A percentile compares a stretch with the other conserved stretches of the same genome.
phyloP scores from a whole-genome alignment of 2,888 invertebrate genomes.

The Pristionchus mayeri region DNA sequence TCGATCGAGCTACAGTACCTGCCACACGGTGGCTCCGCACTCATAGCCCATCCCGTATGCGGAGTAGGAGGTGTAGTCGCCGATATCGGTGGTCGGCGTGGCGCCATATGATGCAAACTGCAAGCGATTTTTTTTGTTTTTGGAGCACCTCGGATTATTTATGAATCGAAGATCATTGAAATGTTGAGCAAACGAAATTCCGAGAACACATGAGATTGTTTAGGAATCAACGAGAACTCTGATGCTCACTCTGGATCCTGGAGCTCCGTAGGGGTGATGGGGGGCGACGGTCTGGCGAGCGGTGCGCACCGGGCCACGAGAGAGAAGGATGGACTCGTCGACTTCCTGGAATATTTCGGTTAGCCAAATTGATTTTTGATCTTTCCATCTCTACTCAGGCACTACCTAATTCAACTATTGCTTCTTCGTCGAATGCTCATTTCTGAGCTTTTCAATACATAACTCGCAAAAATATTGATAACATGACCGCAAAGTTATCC shows the following conservation, averaged over 20 bases:
- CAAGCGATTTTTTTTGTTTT: background rate
- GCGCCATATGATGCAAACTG: conserved; percentile 50
- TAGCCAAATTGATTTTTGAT: background rate
- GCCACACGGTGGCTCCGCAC: conserved; percentile 65
- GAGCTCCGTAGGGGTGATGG: conserved; percentile 45
- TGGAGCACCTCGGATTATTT: too few species aligned
- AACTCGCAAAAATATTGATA: too few species aligned
- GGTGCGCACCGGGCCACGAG: conserved; percentile 72
- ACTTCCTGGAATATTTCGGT: conserved; percentile 48
- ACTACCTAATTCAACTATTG: conserved; percentile 5
- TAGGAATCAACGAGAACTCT: background rate
- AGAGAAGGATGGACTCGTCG: conserved; percentile 59
- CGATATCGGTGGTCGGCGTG: conserved; percentile 56
- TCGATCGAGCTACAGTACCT: conserved; percentile 40
- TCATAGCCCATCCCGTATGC: conserved; percentile 68
- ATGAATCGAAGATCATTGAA: too few species aligned
- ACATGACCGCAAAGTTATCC: background rate
- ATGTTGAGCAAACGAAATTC: too few species aligned
- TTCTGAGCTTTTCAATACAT: too few species aligned
- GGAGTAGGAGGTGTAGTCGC: conserved; percentile 62
- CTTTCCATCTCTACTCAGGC: background rate
- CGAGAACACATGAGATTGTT: too few species aligned
- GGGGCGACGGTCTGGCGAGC: conserved; percentile 46
- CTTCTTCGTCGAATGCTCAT: too few species aligned
- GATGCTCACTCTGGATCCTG: conserved; percentile 17